Evolutionary conservation across 1,140 invertebrate species (phyloP), one percentile per base, ranked within the genome.

Genomic region (Samia ricini): DNA sequence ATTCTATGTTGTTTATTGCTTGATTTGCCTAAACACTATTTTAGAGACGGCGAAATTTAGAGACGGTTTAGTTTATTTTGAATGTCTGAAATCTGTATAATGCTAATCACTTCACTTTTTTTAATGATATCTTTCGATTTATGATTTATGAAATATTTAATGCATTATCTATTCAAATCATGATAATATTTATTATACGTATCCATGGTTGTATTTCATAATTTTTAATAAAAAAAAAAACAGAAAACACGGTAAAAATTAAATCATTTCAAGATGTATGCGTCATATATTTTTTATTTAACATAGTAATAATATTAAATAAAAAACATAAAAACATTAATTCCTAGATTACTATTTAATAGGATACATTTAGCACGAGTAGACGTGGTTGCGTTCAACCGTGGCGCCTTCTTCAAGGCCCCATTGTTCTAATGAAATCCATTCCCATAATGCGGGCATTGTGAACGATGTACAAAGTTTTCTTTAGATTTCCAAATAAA

Each of bases 371-470:
- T 57, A 63, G 50, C 48, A 65, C 54, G 63, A 69, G 68, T 68
- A 68, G 68, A 63, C 57, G 66, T 77, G 60, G 61, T 50, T 60
- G 59, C 71, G 69, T 56, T 69, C 71, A 60, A 68, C 63, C 69
- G 71, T 70, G 60, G 64, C 71, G 71, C 61, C 63, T 75, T 61
- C 67, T 63, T 71, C 81, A 88, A 86, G 83, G 83, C 73, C 76
- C 56, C 81, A 81, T 86, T 86, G 79, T 86, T 85, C 75, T 80
- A 76, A 77, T 73, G 76, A 78, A 79, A 77, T 77, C 75, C 77
- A 69, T 85, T 88, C 85, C 79, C 83, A 88, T 83, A 83, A 74
- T 80, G 75, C 72, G 68, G 75, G 81, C 78, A 81, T 80, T 84
- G 78, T 76, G 77, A 85, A 81, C 81, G 79, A 73, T 56, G 55